Evolutionary conservation across 1,140 invertebrate species (phyloP), one percentile per base, ranked within the genome.

Genomic region (Lutraria rhynchaena): DNA sequence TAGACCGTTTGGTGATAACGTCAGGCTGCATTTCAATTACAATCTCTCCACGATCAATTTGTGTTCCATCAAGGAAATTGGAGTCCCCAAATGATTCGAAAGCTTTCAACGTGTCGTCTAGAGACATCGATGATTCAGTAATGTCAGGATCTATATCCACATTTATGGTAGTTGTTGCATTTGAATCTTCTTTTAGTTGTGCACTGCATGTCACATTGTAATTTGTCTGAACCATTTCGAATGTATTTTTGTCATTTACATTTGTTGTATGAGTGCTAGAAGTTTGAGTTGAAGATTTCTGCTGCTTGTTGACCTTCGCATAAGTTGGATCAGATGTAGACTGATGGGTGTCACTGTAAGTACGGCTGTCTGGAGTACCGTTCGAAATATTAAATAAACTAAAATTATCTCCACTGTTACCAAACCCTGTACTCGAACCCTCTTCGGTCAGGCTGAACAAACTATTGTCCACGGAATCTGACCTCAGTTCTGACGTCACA

Each of bases 191-290:
- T 27, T 74, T 74, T 15, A 74, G n/a, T 27, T 74, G 46, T 27
- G 71, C 71, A 24, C 55, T 60, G n/a, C 71, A 74, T 29, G 53
- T 74, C 19, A 74, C 71, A 1, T 51, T 46, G 55, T 74, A 74
- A 22, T 57, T 31, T 9, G 35, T 46, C 9, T 65, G 35, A 24
- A 65, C 41, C 61, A 65, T 46, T 46, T 65, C 61, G 46, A 65
- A 65, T 1, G 33, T 22, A 46, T 44, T 37, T 35, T 61, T 35
- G 41, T 31, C 2, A 22, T 37, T 24, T 17, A 3, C 31, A 7
- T 27, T n/a, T 4, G 17, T 65, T 46, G 29, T 46, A 24, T 46
- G 15, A 3, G 5, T 41, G 37, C 15, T 41, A 15, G 37, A 5
- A 41, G 5, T 41, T 3, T 31, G 13, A 29, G 55, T 58, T n/a